phyloP scores from a whole-genome alignment of 2,113 vertebrate species.

The Acanthisitta chloris region DNA sequence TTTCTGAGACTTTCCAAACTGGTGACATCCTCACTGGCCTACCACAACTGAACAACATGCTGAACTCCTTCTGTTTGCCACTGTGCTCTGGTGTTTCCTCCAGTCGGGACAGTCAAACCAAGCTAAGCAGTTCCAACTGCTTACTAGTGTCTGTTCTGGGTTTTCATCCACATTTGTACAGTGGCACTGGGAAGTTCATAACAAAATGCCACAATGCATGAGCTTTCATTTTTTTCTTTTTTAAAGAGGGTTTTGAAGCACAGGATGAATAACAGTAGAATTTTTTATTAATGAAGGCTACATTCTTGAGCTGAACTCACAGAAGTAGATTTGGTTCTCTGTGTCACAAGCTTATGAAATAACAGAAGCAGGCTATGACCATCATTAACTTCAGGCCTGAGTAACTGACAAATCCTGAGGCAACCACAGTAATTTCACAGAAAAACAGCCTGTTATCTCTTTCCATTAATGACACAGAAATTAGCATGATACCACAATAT shows the following conservation, averaged over 20 bases:
- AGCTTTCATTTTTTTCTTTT: background rate
- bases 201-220: background rate
- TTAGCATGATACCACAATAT: background rate
- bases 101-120: background rate
- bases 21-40: background rate
- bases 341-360: background rate
- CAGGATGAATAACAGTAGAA: background rate
- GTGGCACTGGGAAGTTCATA: background rate
- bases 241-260: background rate
- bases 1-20: background rate
- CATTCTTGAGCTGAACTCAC: background rate
- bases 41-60: background rate
- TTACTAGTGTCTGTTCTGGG: background rate
- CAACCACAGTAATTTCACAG: background rate
- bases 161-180: background rate
- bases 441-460: background rate
- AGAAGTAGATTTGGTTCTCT: background rate
- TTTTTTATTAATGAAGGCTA: background rate
- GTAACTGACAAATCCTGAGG: background rate
- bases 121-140: background rate
- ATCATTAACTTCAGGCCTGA: background rate
- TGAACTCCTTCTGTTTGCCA: background rate
- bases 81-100: background rate
- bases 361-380: background rate
- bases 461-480: background rate